phyloP scores from a whole-genome alignment of 1,140 invertebrate species.

The Cotesia vestalis region DNA sequence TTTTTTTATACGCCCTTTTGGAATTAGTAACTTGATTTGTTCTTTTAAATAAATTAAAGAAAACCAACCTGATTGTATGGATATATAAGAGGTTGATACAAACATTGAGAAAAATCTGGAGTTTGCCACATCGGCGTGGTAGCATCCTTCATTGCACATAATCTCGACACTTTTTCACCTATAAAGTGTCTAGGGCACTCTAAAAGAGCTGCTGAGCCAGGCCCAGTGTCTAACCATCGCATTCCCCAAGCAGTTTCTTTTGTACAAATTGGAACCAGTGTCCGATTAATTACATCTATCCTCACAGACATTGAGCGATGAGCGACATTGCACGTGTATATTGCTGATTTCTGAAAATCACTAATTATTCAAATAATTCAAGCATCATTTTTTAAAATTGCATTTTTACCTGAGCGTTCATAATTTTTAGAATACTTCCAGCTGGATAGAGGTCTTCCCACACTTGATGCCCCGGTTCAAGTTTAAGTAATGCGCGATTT shows the following conservation, averaged over 20 bases:
- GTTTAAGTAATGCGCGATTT: slow-evolving; percentile 75
- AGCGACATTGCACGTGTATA: slow-evolving; percentile 71
- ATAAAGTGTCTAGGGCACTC: slow-evolving; percentile 69
- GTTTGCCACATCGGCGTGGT: slow-evolving; percentile 74
- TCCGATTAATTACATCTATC: slow-evolving; percentile 71
- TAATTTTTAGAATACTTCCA: slow-evolving; percentile 81
- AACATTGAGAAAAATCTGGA: slow-evolving; percentile 78
- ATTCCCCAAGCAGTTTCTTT: slow-evolving; percentile 63
- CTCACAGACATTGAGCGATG: slow-evolving; percentile 69
- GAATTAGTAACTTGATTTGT: neutral
- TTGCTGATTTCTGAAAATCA: slow-evolving; percentile 69
- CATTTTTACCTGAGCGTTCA: slow-evolving; percentile 73
- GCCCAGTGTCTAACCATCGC: slow-evolving; percentile 71
- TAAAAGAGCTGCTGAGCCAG: slow-evolving; percentile 69
- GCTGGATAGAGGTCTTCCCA: slow-evolving; percentile 83
- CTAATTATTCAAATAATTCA: slow-evolving; percentile 16
- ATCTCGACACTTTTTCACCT: slow-evolving; percentile 65
- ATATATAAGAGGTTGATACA: slow-evolving; percentile 71
- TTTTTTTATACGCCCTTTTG: no score
- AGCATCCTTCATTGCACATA: slow-evolving; percentile 69
- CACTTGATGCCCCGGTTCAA: slow-evolving; percentile 75
- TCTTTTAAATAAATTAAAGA: neutral
- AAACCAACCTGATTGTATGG: slow-evolving; percentile 72
- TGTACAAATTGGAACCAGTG: slow-evolving; percentile 67
- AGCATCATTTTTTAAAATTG: slow-evolving; percentile 17